phyloP scores from a whole-genome alignment of 1,140 invertebrate genomes.

The Tetranychus cinnabarinus region DNA sequence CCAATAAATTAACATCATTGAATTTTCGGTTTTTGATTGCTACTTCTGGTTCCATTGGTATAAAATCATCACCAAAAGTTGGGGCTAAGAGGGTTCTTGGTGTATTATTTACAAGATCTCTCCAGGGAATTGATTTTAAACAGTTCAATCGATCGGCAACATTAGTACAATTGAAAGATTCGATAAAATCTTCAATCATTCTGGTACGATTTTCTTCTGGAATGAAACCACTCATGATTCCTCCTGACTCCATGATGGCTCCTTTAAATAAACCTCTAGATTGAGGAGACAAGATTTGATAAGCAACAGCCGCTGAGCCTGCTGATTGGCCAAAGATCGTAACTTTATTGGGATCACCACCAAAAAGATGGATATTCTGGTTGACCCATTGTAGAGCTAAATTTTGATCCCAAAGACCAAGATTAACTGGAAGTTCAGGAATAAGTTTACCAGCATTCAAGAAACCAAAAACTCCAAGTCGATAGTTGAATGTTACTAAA shows the following conservation, averaged over 20 bases:
- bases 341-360: slow-evolving; percentile 15
- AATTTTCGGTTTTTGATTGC: background rate
- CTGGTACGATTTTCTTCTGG: background rate
- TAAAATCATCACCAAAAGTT: background rate
- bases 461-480: slow-evolving; percentile 43
- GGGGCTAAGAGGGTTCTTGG: background rate
- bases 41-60: background rate
- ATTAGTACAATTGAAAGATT: background rate
- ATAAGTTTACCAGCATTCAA: slow-evolving; percentile 48
- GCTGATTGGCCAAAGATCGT: slow-evolving; percentile 29
- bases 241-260: slow-evolving; percentile 20
- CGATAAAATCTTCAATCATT: background rate
- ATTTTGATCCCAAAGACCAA: slow-evolving; percentile 14
- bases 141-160: background rate
- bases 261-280: slow-evolving; percentile 11
- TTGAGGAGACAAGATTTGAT: slow-evolving; percentile 20
- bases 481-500: slow-evolving; percentile 42
- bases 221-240: background rate
- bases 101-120: background rate
- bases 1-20: background rate
- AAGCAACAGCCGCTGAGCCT: slow-evolving; percentile 18
- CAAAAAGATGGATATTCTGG: slow-evolving; percentile 13
- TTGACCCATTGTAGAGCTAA: slow-evolving; percentile 13
- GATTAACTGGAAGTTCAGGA: slow-evolving; percentile 13
- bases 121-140: background rate